Evolutionary conservation across 2,113 vertebrate genomes (phyloP).

Genomic region (Anhinga rufa): DNA sequence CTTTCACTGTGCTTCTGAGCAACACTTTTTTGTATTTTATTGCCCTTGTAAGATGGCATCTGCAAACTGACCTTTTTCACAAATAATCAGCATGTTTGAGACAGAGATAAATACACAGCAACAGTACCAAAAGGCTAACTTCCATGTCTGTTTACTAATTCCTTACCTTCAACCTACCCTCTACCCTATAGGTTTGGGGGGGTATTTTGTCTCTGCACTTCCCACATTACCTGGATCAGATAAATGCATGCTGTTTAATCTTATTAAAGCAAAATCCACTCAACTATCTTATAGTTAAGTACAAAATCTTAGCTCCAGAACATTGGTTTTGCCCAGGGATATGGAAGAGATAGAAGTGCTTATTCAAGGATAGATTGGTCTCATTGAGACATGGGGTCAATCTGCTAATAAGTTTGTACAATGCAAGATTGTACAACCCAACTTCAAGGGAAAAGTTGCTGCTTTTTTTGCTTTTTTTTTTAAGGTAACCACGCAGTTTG

Average conservation of each 20-base stretch:
- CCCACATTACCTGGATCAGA: conserved; percentile 46
- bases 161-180: neutral
- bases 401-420: neutral
- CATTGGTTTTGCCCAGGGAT: conserved; percentile 38
- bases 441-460: neutral
- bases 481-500: neutral
- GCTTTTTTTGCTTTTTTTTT: rapidly evolving
- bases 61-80: neutral
- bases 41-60: neutral
- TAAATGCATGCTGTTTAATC: conserved; percentile 51
- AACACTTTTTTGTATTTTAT: neutral
- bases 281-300: conserved; percentile 37
- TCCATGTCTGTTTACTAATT: neutral
- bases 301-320: conserved; percentile 51
- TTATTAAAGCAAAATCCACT: conserved; percentile 63
- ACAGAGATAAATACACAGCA: neutral
- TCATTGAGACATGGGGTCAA: neutral
- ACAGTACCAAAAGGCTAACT: neutral
- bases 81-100: neutral
- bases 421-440: neutral
- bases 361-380: neutral
- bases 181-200: neutral
- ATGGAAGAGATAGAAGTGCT: conserved; percentile 17
- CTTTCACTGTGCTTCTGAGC: neutral
- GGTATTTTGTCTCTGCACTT: neutral